Base-by-base conservation (phyloP, 2,113 vertebrate genomes). In the Chloropsis cyanopogon region DNA sequence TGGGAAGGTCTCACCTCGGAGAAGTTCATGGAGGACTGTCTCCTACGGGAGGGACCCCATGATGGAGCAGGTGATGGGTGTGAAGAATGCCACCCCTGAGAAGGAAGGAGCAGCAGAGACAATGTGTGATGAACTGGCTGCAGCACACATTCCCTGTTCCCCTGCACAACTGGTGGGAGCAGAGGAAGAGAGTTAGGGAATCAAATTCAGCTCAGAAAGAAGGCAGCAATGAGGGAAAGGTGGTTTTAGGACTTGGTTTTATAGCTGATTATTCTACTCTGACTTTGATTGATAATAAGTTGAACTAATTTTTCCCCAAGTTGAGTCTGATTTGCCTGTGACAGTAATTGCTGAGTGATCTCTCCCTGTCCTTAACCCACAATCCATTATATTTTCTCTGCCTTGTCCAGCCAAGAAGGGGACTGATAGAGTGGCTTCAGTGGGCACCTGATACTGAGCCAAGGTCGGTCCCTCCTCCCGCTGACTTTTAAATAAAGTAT, bases 401-500 rank as follows among this genome's bases (percentile, higher is more conserved):
- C 33, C 17, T 23, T 60, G 35, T 47, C 28, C 46, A 54, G 35
- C 17, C 3, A 3, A 76, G 31, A 46, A 84, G 14, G 6, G 4
- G 8, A 54, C 6, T 33, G 63, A 60, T 7, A 46, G 12, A 71
- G 8, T 2, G 11, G 28, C 13, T 68, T 77, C n/a, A 11, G 35
- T 22, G 16, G 26, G 25, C 33, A 49, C 26, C 31, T 69, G 44
- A 14, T 13, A 25, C 31, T 3, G 4, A 83, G 66, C 13, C 64
- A 66, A 52, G 29, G 29, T 77, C 70, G 77, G 31, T 8, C 9
- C 7, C 18, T 33, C 21, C 49, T 56, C 23, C 7, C 0, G 1
- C 25, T 12, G 4, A 94, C 60, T 96, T 93, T 82, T 80, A 92
- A 94, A 92, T 39, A 49, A 92, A 86, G 47, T 52, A 90, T 82